A percentile compares a stretch with the other conserved stretches of the same genome.
Evolutionary conservation across 2,113 vertebrate species (phyloP).

Genomic region (Diadophis punctatus): DNA sequence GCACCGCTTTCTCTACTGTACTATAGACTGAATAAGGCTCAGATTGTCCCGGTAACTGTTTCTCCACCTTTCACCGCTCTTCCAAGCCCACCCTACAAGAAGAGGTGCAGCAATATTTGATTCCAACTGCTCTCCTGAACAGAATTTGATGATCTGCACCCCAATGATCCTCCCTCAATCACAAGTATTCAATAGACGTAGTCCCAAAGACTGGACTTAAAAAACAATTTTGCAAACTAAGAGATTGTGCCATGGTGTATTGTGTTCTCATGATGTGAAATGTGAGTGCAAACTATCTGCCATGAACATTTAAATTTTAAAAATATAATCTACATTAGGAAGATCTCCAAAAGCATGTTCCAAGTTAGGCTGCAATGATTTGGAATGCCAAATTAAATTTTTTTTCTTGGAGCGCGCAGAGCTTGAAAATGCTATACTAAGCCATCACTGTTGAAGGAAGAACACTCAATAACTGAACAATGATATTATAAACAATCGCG

Average conservation of each 20-base stretch:
- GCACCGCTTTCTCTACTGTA: neutral
- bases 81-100: neutral
- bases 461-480: neutral
- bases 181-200: neutral
- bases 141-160: neutral
- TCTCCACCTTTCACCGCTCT: neutral
- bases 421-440: neutral
- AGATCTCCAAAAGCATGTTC: neutral
- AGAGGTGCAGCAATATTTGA: neutral
- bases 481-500: too few relatives aligned
- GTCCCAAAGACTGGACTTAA: neutral
- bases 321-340: neutral
- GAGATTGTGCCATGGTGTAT: neutral
- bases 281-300: neutral
- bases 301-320: neutral
- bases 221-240: neutral
- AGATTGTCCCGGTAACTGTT: neutral
- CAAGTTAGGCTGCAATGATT: neutral
- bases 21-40: neutral
- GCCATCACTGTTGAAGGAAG: neutral
- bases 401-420: neutral
- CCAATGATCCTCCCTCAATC: neutral
- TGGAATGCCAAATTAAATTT: neutral
- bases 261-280: neutral
- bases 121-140: neutral